phyloP scores from a whole-genome alignment of 2,113 vertebrate genomes.

The Eretmochelys imbricata region DNA sequence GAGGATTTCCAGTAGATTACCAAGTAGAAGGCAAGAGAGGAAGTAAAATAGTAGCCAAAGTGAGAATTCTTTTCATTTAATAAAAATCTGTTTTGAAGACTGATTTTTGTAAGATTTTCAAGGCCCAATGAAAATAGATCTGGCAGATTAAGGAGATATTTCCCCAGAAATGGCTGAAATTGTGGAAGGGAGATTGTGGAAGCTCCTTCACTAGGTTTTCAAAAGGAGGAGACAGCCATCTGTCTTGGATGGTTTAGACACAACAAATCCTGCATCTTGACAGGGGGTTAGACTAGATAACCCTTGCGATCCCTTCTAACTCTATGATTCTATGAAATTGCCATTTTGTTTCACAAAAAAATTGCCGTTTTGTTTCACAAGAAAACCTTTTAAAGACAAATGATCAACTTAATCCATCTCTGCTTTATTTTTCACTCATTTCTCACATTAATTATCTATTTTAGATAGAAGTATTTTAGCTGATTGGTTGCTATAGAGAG shows the following conservation, averaged over 20 bases:
- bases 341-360: background rate
- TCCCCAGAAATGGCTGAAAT: background rate
- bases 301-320: background rate
- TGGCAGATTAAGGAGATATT: background rate
- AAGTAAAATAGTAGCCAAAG: background rate
- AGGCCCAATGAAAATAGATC: rapidly evolving
- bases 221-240: background rate
- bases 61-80: rapidly evolving
- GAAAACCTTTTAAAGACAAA: background rate
- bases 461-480: background rate
- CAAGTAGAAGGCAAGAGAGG: background rate
- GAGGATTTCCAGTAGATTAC: background rate
- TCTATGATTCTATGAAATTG: background rate
- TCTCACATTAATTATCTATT: background rate
- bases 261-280: background rate
- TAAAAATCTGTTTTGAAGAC: background rate
- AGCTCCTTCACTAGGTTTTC: background rate
- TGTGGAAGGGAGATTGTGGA: background rate
- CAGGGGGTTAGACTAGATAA: background rate
- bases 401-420: background rate
- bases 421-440: background rate
- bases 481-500: background rate
- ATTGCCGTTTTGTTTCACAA: background rate
- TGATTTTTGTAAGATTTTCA: background rate
- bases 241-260: background rate